These are phyloP conservation scores for Scomber japonicus DNA, from an alignment of 2,113 vertebrate genomes.

Conservation along the genomic window DNA sequence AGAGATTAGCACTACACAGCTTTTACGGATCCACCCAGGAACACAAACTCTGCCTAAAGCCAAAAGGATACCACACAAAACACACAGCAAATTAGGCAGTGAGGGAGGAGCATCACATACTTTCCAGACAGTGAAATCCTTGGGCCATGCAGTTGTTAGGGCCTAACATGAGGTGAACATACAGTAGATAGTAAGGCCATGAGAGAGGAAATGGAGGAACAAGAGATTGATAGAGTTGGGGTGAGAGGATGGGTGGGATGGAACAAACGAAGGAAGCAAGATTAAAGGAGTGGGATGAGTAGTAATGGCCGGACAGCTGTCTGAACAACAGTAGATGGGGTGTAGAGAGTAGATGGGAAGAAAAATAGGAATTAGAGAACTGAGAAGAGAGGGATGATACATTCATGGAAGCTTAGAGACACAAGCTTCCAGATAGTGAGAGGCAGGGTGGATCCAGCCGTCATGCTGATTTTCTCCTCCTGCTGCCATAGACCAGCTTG, in stretches of 20 bases:
- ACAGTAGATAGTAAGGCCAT: constrained; percentile 33
- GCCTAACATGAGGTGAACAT: constrained; percentile 20
- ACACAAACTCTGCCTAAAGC: constrained; percentile 63
- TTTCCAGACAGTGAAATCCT: constrained; percentile 45
- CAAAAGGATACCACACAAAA: constrained; percentile 40
- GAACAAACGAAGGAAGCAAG: constrained; percentile 45
- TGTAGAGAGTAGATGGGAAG: constrained; percentile 6
- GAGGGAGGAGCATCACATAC: constrained; percentile 28
- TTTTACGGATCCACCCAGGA: constrained; percentile 60
- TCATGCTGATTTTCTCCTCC: constrained; percentile 70
- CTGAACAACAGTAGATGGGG: constrained; percentile 15
- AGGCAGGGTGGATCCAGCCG: constrained; percentile 29
- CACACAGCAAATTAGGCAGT: constrained; percentile 20
- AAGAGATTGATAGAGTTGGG: constrained; percentile 46
- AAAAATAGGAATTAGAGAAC: background rate
- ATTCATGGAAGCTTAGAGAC: constrained; percentile 43
- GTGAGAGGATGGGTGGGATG: constrained; percentile 40
- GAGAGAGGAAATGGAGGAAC: constrained; percentile 55
- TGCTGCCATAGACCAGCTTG: constrained; percentile 48
- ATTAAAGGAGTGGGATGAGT: constrained; percentile 59
- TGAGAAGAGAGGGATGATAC: constrained; percentile 31
- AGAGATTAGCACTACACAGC: constrained; percentile 73
- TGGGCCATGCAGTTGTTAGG: constrained; percentile 10
- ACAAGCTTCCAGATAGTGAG: constrained; percentile 45
- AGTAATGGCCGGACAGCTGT: constrained; percentile 52